Evolutionary conservation across 2,888 invertebrate species (phyloP), one percentile per base, ranked within the genome.

Genomic region (Phasia obesa): DNA sequence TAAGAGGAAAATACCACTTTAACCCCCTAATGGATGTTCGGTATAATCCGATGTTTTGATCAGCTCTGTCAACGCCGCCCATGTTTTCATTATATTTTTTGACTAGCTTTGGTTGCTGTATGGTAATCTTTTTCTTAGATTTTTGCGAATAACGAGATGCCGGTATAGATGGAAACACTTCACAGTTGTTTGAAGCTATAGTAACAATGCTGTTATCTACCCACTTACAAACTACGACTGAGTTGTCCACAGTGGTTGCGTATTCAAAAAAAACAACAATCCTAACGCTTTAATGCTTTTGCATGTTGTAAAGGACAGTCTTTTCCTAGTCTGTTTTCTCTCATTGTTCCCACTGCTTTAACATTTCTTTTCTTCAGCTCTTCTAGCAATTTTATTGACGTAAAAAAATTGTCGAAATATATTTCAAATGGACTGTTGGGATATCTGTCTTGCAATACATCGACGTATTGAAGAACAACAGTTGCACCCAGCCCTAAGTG

Each of bases 81-180:
- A n/a, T 42, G 38, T 23, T 62, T 44, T 42, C 64, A 31, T 64
- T 64, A 64, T 64, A 64, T 31, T 42, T 64, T 64, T 49, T 62
- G 64, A 64, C 31, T 31, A 64, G 64, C 47, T 47, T 64, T 49
- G 64, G 49, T 64, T 65, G 51, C 65, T 51, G 51, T 65, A 51
- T 51, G 19, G 49, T 35, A 17, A 65, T 65, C 9, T 65, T 65
- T 15, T 65, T 65, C 31, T 49, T 51, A 2, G 17, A 19, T 65
- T 65, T 65, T 65, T 65, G 51, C 11, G 65, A 65, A 65, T 51
- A 51, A 21, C 65, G 65, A 65, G 65, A 51, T 65, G 35, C 65
- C 21, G 49, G 65, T 51, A 65, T 51, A 35, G 35, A 65, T 49
- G 51, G 51, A 5, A 65, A 35, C 51, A 51, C 51, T 51, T 21